Evolutionary conservation across 30 jellyfish, hydroid and myxozoan genomes (phyloP).

Genomic region (Mastigias papua): DNA sequence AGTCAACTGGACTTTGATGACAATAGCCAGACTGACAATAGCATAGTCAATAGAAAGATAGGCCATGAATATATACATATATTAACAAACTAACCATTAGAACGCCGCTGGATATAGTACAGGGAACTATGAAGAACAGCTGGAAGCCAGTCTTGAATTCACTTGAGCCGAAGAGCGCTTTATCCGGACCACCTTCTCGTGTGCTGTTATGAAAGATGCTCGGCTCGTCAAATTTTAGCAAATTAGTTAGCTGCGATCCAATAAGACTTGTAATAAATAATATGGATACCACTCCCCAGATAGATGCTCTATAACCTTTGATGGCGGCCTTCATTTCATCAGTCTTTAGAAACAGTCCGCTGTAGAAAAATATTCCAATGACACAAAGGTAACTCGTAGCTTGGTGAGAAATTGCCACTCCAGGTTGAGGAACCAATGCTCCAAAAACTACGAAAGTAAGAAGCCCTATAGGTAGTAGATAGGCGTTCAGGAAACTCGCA

Average conservation of each 20-base stretch:
- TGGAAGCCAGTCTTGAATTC: conserved; percentile 89
- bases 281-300: conserved; percentile 86
- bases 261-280: conserved; percentile 74
- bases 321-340: conserved; percentile 89
- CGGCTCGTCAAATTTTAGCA: conserved; percentile 66
- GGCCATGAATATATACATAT: neutral
- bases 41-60: too few relatives aligned
- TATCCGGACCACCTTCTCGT: conserved; percentile 42
- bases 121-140: conserved; percentile 84
- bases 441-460: conserved; percentile 82
- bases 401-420: conserved; percentile 78
- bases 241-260: conserved; percentile 78
- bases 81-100: conserved; percentile 77
- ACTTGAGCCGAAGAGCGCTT: conserved; percentile 75
- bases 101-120: conserved; percentile 96
- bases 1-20: too few relatives aligned
- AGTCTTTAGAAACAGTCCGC: conserved; percentile 92
- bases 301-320: conserved; percentile 83
- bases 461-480: conserved; percentile 87
- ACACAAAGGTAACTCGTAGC: conserved; percentile 86
- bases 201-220: conserved; percentile 40
- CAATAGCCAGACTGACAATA: too few relatives aligned
- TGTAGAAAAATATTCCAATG: conserved; percentile 80
- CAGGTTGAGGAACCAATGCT: conserved; percentile 88
- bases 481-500: conserved; percentile 53